phyloP scores from a whole-genome alignment of 1,140 invertebrate species.

The Macrobrachium nipponense region DNA sequence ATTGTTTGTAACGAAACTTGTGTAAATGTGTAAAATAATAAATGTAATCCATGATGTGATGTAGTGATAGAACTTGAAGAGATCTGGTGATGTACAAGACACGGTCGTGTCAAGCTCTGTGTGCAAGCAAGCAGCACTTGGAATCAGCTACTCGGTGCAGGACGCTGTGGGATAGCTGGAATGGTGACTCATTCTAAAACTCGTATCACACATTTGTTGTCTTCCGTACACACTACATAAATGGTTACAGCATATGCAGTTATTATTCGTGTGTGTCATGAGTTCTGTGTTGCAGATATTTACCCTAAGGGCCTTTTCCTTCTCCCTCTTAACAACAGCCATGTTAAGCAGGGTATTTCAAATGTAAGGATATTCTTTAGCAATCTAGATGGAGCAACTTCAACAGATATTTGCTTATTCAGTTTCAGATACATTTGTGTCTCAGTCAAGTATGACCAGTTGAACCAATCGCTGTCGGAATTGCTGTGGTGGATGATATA shows the following conservation, averaged over 20 bases:
- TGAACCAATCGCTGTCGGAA: no score
- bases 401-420: neutral
- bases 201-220: conserved; percentile 37
- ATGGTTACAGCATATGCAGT: neutral
- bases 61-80: no score
- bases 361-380: neutral
- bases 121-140: neutral
- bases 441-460: no score
- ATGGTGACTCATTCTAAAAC: neutral
- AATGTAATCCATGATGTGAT: no score
- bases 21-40: no score
- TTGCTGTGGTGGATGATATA: no score
- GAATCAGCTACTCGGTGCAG: conserved; percentile 9
- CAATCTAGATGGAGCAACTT: neutral
- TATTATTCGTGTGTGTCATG: conserved; percentile 13
- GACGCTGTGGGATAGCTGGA: conserved; percentile 7
- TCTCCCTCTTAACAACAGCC: conserved; percentile 33
- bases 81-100: no score
- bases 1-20: no score
- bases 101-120: no score
- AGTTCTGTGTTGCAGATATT: neutral
- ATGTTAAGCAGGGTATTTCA: conserved; percentile 32
- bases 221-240: conserved; percentile 36
- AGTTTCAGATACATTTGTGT: no score
- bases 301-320: conserved; percentile 36